Evolutionary conservation across 2,888 invertebrate genomes (phyloP).

Genomic region (Torymus auratus): DNA sequence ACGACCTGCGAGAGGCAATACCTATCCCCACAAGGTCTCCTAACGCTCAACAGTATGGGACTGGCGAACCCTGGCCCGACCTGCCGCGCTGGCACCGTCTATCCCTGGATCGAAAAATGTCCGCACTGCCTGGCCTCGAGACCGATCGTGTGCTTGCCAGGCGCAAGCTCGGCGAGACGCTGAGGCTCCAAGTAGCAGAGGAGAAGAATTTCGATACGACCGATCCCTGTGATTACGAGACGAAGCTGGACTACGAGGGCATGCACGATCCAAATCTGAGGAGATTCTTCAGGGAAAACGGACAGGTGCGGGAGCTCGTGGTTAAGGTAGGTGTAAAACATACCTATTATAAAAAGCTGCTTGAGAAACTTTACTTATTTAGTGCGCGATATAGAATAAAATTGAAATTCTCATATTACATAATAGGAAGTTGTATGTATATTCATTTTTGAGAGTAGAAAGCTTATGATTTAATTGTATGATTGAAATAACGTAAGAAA

Average conservation of each 20-base stretch:
- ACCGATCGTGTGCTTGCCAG: slow-evolving; percentile 73
- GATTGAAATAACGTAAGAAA: background rate
- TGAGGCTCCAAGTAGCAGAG: slow-evolving; percentile 8
- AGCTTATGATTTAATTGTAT: too few relatives aligned
- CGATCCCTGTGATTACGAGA: slow-evolving; percentile 71
- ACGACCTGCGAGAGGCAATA: slow-evolving; percentile 6
- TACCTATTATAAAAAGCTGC: too few relatives aligned
- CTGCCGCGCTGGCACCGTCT: slow-evolving; percentile 76
- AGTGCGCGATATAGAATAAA: too few relatives aligned
- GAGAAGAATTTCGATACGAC: slow-evolving; percentile 63
- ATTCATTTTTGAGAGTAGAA: too few relatives aligned
- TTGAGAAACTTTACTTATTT: too few relatives aligned
- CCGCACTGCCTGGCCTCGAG: slow-evolving; percentile 74
- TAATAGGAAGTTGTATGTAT: too few relatives aligned
- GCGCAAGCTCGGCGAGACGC: slow-evolving; percentile 70
- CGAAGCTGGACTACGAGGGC: slow-evolving; percentile 68
- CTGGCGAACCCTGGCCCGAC: slow-evolving; percentile 71
- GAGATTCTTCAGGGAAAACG: slow-evolving; percentile 63
- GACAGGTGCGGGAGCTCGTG: slow-evolving; percentile 3
- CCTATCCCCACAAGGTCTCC: slow-evolving; percentile 65
- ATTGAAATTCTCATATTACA: too few relatives aligned
- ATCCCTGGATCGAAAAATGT: slow-evolving; percentile 76
- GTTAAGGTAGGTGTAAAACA: slow-evolving; percentile 22
- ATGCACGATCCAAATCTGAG: slow-evolving; percentile 72
- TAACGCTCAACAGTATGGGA: slow-evolving; percentile 58